These are phyloP conservation scores for Rhopalosiphum padi DNA, from an alignment of 1,140 invertebrate genomes.

Conservation along the genomic window DNA sequence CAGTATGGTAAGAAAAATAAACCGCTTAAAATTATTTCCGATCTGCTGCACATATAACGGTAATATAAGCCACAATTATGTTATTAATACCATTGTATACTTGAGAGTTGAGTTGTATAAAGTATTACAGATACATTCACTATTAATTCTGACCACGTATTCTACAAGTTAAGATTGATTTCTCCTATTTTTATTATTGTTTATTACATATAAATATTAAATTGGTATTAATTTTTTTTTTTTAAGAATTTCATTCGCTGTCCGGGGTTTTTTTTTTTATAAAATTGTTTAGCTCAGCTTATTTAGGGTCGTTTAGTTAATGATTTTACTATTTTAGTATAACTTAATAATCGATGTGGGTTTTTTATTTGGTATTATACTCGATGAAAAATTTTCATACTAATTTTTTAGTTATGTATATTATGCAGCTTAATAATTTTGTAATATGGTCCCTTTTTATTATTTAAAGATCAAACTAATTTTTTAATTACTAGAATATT, in stretches of 20 bases:
- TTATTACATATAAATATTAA: background rate
- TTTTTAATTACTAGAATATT: no score
- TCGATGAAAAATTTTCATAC: no score
- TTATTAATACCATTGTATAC: slow-evolving; percentile 33
- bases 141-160: background rate
- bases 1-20: slow-evolving; percentile 14
- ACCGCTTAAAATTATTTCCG: slow-evolving; percentile 46
- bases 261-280: no score
- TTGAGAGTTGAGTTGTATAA: background rate
- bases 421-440: no score
- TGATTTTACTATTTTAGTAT: no score
- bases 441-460: no score
- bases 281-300: no score
- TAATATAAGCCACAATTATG: slow-evolving; percentile 35
- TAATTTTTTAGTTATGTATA: no score
- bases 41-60: slow-evolving; percentile 50
- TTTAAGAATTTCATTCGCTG: background rate
- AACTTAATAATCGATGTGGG: no score
- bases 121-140: background rate
- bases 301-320: no score
- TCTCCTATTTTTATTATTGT: background rate
- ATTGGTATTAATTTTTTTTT: background rate
- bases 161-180: slow-evolving; percentile 22
- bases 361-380: no score
- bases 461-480: no score